Percentiles rank a stretch among this genome's conserved stretches.
These are phyloP conservation scores for Gasterosteus aculeatus DNA, from an alignment of 2,113 vertebrate genomes.

Conservation along the genomic window DNA sequence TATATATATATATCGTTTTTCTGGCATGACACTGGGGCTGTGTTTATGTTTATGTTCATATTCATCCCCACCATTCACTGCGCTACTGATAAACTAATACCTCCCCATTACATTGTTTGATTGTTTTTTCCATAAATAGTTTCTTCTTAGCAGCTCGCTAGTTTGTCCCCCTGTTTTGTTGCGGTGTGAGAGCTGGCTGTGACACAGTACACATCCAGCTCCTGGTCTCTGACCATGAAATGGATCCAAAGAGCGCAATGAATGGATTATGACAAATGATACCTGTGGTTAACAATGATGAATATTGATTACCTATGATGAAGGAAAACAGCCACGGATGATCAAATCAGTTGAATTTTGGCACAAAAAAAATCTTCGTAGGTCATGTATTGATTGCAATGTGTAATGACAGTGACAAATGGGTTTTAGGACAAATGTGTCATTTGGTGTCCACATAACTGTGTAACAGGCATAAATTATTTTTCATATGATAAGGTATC, in stretches of 20 bases:
- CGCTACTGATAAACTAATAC: too few species aligned
- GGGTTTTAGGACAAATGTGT: slow-evolving; percentile 42
- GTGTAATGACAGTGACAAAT: slow-evolving; percentile 32
- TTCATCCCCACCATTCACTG: too few species aligned
- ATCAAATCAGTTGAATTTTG: slow-evolving; percentile 29
- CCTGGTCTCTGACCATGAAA: slow-evolving; percentile 46
- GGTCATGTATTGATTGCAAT: slow-evolving; percentile 49
- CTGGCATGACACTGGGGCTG: neutral
- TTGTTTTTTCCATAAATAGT: too few species aligned
- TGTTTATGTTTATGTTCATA: too few species aligned
- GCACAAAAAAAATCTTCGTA: neutral
- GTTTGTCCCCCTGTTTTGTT: too few species aligned
- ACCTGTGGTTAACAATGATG: slow-evolving; percentile 41
- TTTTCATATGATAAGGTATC: slow-evolving; percentile 22
- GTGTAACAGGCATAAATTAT: slow-evolving; percentile 6
- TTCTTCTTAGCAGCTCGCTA: too few species aligned
- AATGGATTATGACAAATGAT: slow-evolving; percentile 55
- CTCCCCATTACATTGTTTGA: too few species aligned
- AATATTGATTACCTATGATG: slow-evolving; percentile 46
- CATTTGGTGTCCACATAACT: slow-evolving; percentile 30
- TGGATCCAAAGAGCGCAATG: slow-evolving; percentile 19
- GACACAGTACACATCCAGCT: slow-evolving; percentile 14
- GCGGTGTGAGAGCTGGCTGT: too few species aligned
- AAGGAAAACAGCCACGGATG: slow-evolving; percentile 30
- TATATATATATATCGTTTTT: neutral